A percentile compares a stretch with the other conserved stretches of the same genome.
Conservation (phyloP, 1,140 invertebrate genomes). For the Sipha flava region DNA sequence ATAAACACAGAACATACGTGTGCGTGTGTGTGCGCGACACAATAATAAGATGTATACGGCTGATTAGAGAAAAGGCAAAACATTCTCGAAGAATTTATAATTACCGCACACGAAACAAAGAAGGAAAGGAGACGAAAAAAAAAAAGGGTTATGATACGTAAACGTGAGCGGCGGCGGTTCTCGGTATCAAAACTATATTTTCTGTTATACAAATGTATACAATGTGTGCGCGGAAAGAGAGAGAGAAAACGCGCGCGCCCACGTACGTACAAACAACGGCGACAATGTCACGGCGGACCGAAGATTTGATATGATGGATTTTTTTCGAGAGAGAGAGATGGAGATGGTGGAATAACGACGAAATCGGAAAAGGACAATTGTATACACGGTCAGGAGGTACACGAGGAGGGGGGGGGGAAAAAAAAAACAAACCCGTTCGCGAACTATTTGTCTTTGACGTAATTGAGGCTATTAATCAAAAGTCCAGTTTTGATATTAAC, state of each 20-base stretch:
- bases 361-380: no score
- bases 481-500: not conserved
- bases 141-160: not conserved
- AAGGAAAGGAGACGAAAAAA: not conserved
- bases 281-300: no score
- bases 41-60: constrained; percentile 6
- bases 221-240: not conserved
- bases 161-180: not conserved
- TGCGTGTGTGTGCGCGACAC: not conserved
- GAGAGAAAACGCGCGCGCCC: no score
- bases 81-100: constrained; percentile 11
- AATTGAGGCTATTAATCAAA: constrained; percentile 13
- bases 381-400: no score
- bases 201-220: not conserved
- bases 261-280: not conserved
- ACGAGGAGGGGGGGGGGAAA: no score
- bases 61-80: constrained; percentile 12
- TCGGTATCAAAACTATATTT: not conserved
- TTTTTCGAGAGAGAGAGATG: not conserved
- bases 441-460: constrained; percentile 9
- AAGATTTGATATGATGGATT: not conserved
- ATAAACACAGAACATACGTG: not conserved
- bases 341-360: no score
- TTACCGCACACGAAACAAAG: constrained; percentile 22
- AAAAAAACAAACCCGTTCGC: not conserved